phyloP scores from a whole-genome alignment of 2,113 vertebrate genomes.

The Leucosticte australis region DNA sequence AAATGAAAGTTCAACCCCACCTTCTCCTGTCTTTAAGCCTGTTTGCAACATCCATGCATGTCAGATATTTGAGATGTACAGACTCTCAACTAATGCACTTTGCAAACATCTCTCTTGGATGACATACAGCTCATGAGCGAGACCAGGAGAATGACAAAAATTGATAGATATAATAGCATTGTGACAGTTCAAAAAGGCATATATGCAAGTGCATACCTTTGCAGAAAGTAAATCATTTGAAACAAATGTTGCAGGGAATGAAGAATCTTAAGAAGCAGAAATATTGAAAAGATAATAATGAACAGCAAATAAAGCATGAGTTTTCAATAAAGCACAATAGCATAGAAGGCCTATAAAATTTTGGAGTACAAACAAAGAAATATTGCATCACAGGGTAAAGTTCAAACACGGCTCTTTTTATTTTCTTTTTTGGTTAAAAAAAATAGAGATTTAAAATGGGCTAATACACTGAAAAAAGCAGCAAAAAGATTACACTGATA shows the following conservation, averaged over 20 bases:
- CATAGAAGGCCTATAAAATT: conserved; percentile 24
- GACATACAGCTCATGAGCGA: background rate
- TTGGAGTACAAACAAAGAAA: conserved; percentile 48
- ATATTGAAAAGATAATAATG: conserved; percentile 19
- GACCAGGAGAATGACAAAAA: background rate
- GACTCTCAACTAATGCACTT: background rate
- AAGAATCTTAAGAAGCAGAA: conserved; percentile 32
- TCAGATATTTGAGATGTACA: background rate
- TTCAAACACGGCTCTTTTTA: background rate
- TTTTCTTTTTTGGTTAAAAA: background rate
- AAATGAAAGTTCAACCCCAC: background rate
- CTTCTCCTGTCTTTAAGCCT: background rate
- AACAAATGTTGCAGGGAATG: conserved; percentile 13
- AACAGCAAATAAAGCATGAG: conserved; percentile 44
- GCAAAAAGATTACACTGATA: background rate
- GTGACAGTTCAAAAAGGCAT: background rate
- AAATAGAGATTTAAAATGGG: background rate
- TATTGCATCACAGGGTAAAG: background rate
- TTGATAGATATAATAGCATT: background rate
- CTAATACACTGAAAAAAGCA: background rate
- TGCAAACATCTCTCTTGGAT: background rate
- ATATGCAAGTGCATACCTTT: background rate
- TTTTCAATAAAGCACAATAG: conserved; percentile 44
- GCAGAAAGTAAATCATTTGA: background rate
- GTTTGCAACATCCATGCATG: background rate